Evolutionary conservation across 2,797 vertebrate genomes (phyloP).

Genomic region (Mus caroli): DNA sequence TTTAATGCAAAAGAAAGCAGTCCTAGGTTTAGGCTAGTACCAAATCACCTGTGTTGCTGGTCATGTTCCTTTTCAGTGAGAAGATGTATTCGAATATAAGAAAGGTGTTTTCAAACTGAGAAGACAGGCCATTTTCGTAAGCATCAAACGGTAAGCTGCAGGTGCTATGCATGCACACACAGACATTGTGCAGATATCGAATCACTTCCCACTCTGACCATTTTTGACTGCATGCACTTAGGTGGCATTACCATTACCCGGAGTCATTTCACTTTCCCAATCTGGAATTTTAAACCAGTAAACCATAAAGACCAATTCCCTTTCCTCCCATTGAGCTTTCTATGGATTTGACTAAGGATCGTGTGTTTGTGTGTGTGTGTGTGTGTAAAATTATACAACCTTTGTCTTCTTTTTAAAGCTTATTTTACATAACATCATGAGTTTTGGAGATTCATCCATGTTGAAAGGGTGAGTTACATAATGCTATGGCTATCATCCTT

Average conservation of each 20-base stretch:
- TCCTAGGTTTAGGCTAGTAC: background rate
- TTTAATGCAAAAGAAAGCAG: background rate
- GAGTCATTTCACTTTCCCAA: background rate
- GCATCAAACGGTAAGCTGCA: background rate
- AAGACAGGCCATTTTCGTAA: background rate
- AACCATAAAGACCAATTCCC: background rate
- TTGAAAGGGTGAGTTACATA: background rate
- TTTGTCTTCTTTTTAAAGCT: background rate
- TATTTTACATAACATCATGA: constrained; percentile 24
- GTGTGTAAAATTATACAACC: background rate
- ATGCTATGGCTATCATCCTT: background rate
- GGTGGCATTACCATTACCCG: background rate
- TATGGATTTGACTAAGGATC: background rate
- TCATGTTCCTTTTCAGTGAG: background rate
- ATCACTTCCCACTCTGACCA: background rate
- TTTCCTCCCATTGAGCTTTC: background rate
- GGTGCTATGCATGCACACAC: background rate
- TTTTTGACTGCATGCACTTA: background rate
- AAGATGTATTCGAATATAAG: background rate
- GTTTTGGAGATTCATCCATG: background rate
- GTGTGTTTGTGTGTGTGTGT: no score
- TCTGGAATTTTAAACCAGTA: background rate
- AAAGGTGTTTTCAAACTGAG: background rate
- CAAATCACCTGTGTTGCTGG: background rate
- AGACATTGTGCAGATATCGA: no score